phyloP scores from a whole-genome alignment of 2,888 invertebrate species.

The Stenoptilia bipunctidactyla region DNA sequence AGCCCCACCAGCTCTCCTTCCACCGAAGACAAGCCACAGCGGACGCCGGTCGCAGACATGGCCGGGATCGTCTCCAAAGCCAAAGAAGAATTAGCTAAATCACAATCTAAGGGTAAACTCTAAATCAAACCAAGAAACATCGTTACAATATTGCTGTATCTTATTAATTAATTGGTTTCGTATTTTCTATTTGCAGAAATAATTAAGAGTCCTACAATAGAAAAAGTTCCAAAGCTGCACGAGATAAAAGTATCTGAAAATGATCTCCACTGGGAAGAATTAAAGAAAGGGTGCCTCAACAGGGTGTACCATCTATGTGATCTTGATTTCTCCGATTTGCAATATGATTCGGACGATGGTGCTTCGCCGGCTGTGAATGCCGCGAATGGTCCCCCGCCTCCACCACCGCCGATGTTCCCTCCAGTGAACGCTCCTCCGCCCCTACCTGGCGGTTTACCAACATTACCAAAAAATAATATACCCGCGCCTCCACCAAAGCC shows the following conservation, averaged over 20 bases:
- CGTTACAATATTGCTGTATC: too few relatives aligned
- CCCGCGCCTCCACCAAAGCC: slow-evolving; percentile 49
- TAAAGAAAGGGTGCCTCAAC: slow-evolving; percentile 78
- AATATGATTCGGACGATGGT: slow-evolving; percentile 89
- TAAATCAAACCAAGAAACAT: too few relatives aligned
- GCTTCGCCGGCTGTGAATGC: slow-evolving; percentile 75
- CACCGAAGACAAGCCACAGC: slow-evolving; percentile 73
- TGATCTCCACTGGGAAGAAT: slow-evolving; percentile 95
- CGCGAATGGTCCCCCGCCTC: slow-evolving; percentile 83
- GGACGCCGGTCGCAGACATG: slow-evolving; percentile 88
- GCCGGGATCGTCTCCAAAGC: slow-evolving; percentile 93
- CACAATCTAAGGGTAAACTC: slow-evolving; percentile 80
- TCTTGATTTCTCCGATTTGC: slow-evolving; percentile 95
- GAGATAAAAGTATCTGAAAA: slow-evolving; percentile 91
- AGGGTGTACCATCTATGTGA: slow-evolving; percentile 89
- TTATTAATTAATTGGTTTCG: too few relatives aligned
- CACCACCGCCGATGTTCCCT: slow-evolving; percentile 78
- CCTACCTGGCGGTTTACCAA: slow-evolving; percentile 58
- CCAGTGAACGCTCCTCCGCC: slow-evolving; percentile 55
- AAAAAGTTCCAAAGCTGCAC: slow-evolving; percentile 72
- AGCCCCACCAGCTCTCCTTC: slow-evolving; percentile 72
- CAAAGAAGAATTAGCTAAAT: slow-evolving; percentile 91
- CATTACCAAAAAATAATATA: slow-evolving; percentile 47
- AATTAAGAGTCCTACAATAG: slow-evolving; percentile 78
- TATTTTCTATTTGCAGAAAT: slow-evolving; percentile 62